Conservation (phyloP, 2,113 vertebrate genomes). For the Herpailurus yagouaroundi region DNA sequence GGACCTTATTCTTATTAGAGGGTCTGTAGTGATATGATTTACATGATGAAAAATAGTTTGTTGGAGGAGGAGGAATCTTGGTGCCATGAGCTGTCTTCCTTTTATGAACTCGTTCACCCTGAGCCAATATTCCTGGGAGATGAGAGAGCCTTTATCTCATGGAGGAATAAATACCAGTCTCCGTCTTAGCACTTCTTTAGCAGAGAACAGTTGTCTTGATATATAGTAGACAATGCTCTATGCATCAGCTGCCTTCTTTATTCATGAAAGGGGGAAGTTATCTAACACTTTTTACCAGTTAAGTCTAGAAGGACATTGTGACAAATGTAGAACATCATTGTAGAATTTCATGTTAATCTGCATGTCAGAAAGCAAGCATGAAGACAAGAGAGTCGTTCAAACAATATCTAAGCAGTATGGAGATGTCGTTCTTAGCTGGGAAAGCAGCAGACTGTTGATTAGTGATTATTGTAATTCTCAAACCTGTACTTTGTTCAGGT, state of each 20-base stretch:
- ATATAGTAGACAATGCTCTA: not conserved
- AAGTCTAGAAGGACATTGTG: not conserved
- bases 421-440: not conserved
- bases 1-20: slow-evolving; percentile 10
- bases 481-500: not conserved
- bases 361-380: not conserved
- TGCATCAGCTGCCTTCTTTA: not conserved
- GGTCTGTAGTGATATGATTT: slow-evolving; percentile 30
- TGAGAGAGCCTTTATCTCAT: slow-evolving; percentile 55
- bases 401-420: not conserved
- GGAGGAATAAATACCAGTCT: slow-evolving; percentile 72
- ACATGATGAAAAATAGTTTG: slow-evolving; percentile 64
- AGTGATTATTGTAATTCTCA: not conserved
- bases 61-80: slow-evolving; percentile 46
- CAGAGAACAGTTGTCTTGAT: slow-evolving; percentile 53
- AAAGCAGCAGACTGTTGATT: not conserved
- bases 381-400: not conserved
- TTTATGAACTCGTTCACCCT: slow-evolving; percentile 55
- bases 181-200: slow-evolving; percentile 1
- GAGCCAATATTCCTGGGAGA: slow-evolving; percentile 74
- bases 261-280: not conserved
- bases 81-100: slow-evolving; percentile 14
- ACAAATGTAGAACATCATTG: not conserved
- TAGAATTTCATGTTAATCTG: not conserved
- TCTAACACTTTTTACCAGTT: not conserved